Percentiles rank a stretch among this genome's conserved stretches.
Evolutionary conservation across 2,113 vertebrate species (phyloP).

Genomic region (Ardeotis arabs): DNA sequence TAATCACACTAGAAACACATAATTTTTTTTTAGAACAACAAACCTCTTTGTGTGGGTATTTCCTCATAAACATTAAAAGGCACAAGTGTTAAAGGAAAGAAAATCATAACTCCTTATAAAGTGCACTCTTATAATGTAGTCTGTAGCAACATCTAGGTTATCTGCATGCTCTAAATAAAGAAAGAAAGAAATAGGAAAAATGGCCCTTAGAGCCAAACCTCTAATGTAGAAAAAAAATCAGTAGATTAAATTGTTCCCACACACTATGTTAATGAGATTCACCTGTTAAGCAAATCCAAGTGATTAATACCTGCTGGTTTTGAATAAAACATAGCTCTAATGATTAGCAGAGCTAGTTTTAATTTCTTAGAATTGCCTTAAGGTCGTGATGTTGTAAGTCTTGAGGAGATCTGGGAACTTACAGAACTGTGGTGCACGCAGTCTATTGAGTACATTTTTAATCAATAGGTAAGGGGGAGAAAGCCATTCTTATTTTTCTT

Average conservation of each 20-base stretch:
- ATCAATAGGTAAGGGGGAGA: background rate
- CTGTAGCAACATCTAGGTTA: background rate
- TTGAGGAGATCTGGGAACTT: background rate
- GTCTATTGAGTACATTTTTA: background rate
- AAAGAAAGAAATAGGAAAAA: background rate
- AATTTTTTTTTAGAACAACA: background rate
- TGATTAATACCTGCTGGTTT: background rate
- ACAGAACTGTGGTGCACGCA: background rate
- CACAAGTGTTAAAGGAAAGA: background rate
- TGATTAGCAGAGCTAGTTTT: background rate
- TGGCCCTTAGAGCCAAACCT: background rate
- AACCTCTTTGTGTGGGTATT: background rate
- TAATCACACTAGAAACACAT: background rate
- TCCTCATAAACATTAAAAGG: background rate
- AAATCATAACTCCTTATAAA: background rate
- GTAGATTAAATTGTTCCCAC: background rate
- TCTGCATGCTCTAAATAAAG: accelerated
- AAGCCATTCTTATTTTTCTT: background rate
- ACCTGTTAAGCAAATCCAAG: background rate
- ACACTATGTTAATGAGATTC: background rate
- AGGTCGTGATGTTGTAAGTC: background rate
- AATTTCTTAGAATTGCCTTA: background rate
- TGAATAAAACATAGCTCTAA: background rate
- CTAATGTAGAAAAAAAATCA: background rate
- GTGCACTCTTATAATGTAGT: no score